These are phyloP conservation scores for Cassiopea andromeda DNA, from an alignment of 30 jellyfish, hydroid and myxozoan species.

Conservation along the genomic window DNA sequence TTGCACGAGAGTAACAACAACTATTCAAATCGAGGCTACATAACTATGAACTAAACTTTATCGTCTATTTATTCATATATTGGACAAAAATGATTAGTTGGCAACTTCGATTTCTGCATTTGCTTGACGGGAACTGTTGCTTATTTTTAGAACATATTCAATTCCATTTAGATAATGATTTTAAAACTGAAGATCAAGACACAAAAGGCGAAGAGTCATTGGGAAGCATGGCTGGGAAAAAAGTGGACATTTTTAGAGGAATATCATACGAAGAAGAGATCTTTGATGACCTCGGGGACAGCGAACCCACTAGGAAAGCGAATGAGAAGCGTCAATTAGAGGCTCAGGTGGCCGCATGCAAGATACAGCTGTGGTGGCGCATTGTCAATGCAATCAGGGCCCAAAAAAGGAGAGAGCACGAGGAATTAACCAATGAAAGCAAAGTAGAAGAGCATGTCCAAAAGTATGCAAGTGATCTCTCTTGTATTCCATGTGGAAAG, in stretches of 20 bases:
- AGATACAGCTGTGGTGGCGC: constrained; percentile 62
- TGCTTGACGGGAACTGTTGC: too few species aligned
- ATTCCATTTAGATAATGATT: too few species aligned
- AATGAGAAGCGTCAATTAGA: constrained; percentile 4
- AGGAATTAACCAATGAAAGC: neutral
- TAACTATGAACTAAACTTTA: too few species aligned
- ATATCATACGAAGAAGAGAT: constrained; percentile 18
- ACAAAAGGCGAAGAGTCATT: too few species aligned
- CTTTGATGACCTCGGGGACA: neutral
- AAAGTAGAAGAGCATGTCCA: constrained; percentile 1
- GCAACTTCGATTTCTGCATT: too few species aligned
- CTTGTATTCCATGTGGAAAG: constrained; percentile 56
- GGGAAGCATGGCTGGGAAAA: neutral
- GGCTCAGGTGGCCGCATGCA: neutral
- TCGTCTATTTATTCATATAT: too few species aligned
- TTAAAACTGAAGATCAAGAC: too few species aligned
- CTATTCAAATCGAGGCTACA: too few species aligned
- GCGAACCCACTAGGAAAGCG: constrained; percentile 6
- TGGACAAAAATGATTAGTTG: too few species aligned
- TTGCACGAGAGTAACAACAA: too few species aligned
- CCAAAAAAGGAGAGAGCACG: neutral
- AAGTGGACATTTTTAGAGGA: constrained; percentile 2
- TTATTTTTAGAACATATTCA: too few species aligned
- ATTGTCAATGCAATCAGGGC: neutral
- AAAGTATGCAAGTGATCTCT: constrained; percentile 28